Base-by-base conservation (phyloP, 1,140 invertebrate genomes). In the Metaphire vulgaris region DNA sequence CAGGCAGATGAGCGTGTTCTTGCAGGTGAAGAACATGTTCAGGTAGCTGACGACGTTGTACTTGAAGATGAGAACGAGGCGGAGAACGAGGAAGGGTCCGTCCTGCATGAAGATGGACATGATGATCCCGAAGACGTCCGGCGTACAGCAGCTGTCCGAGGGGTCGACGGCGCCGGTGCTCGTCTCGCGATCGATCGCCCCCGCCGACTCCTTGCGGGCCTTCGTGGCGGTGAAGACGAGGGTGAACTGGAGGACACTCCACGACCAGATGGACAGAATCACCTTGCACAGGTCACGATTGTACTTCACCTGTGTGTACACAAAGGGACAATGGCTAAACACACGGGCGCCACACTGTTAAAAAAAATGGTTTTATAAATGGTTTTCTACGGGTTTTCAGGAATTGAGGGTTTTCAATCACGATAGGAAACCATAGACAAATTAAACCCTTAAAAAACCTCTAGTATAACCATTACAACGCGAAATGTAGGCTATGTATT, bases 11-110 rank as follows among this genome's bases (percentile, higher is more conserved):
- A 94, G 86, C 0, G 91, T 92, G 80, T 94, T 94, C 82, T 94
- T 92, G 84, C 92, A 93, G 78, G 93, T 95, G 85, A 96, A 95
- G 85, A 96, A 96, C 71, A 95, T 86, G 81, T 95, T 96, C 90
- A 94, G 94, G 82, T 95, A 95, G 81, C 92, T 94, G 69, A 95
- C 91, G 26, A 95, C 93, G 75, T 90, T 89, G 82, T 92, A 94
- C 79, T 93, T 91, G 0, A 90, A 88, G 33, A 94, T 94, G 30
- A 94, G 90, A 26, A 93, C 64, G 30, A 79, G 31, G 21, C 79
- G 70, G 12, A 79, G 74, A 26, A 78, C 74, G 21, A 79, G 74
- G 74, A 79, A 79, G 6, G 79, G 79, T 15, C 73, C 79, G 33
- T 79, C 79, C 67, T 79, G 77, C 70, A 79, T 73, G 68, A 79